Evolutionary conservation across 2,113 vertebrate species (phyloP).

Genomic region (Isurus oxyrinchus): DNA sequence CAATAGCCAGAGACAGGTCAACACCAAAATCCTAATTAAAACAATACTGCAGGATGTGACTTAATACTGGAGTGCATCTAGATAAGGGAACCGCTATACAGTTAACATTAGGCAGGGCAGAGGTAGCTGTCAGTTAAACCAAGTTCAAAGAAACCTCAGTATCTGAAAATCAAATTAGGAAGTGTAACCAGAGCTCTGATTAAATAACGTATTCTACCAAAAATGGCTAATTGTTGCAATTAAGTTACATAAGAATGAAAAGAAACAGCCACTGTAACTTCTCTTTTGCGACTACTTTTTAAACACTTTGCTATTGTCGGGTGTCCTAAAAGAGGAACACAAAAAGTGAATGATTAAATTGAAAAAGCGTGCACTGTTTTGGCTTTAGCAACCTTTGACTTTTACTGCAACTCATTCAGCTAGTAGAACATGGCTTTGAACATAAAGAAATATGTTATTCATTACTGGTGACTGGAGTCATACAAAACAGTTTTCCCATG

Average conservation of each 20-base stretch:
- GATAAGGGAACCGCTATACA: not conserved
- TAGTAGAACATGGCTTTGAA: not conserved
- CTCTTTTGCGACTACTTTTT: not conserved
- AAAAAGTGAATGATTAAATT: not conserved
- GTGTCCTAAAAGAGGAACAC: not conserved
- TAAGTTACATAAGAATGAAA: not conserved
- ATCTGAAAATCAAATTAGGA: not conserved
- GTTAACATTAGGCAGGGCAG: not conserved
- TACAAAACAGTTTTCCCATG: not conserved
- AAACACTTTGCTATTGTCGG: not conserved
- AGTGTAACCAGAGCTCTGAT: not conserved
- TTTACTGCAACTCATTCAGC: not conserved
- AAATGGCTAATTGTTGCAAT: not conserved
- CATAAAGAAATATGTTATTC: not conserved
- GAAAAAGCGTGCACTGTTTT: too few species aligned
- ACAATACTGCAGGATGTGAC: not conserved
- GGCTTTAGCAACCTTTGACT: not conserved
- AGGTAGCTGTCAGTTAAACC: not conserved
- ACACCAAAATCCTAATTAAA: not conserved
- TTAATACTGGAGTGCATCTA: not conserved
- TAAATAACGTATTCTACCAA: not conserved
- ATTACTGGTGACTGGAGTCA: not conserved
- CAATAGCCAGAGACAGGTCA: not conserved
- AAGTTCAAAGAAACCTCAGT: not conserved
- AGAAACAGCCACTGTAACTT: not conserved